A percentile compares a stretch with the other conserved stretches of the same genome.
Evolutionary conservation across 2,113 vertebrate genomes (phyloP).

Genomic region (Vulpes vulpes): DNA sequence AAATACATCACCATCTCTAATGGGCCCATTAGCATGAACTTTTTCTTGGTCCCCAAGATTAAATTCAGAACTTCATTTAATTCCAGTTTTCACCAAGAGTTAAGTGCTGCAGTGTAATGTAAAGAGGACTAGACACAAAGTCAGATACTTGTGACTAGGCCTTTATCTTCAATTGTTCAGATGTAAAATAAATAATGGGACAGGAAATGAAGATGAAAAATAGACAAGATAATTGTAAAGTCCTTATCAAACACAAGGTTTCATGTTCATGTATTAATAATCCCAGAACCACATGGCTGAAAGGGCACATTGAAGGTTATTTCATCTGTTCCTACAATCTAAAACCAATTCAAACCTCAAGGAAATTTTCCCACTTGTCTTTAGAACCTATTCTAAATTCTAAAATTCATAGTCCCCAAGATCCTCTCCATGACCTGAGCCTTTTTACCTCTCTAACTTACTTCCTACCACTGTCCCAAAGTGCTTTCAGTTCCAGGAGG

Average conservation of each 20-base stretch:
- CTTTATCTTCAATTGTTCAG: background rate
- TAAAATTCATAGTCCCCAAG: background rate
- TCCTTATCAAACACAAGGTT: background rate
- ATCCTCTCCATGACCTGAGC: background rate
- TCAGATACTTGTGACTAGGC: background rate
- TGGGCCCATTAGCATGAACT: conserved; percentile 2
- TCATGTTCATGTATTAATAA: conserved; percentile 16
- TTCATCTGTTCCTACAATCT: background rate
- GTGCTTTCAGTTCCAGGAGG: background rate
- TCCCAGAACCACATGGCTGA: background rate
- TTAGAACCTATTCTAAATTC: conserved; percentile 29
- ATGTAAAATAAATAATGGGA: background rate
- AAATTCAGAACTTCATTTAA: conserved; percentile 58
- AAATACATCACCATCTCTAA: conserved; percentile 55
- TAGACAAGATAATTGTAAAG: background rate
- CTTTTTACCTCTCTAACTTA: background rate
- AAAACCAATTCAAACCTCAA: conserved; percentile 36
- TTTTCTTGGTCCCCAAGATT: conserved; percentile 53
- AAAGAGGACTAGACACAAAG: background rate
- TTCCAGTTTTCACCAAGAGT: conserved; percentile 43
- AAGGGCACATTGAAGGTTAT: background rate
- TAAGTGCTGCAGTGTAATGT: background rate
- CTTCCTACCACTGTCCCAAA: background rate
- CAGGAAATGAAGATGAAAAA: background rate
- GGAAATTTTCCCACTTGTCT: conserved; percentile 19